Evolutionary conservation across 2,113 vertebrate genomes (phyloP), one percentile per base, ranked within the genome.

Genomic region (Phoxinus phoxinus): DNA sequence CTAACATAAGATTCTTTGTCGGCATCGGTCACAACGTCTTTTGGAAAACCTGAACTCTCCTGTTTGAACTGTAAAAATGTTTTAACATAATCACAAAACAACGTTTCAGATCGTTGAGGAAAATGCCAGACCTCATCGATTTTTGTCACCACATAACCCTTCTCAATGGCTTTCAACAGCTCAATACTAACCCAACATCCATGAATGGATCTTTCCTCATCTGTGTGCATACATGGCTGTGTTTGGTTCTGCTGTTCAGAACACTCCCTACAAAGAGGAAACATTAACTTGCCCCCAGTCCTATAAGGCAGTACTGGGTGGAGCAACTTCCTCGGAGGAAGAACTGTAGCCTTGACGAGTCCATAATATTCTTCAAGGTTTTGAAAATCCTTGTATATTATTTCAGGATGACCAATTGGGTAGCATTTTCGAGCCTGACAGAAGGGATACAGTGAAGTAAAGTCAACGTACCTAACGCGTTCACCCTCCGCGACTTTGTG

Each of bases 361-460:
- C 78, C 35, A 3, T 37, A 37, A 37, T 37, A 37, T 7, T 37
- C 6, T 37, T 37, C 35, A 37, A 37, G 0, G 41, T 78, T 61
- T 81, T 81, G 9, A 61, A 86, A 86, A 58, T 86, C 67, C 21
- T 63, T 65, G 6, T 69, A 56, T 30, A 79, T 69, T 7, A 85
- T 85, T 46, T 48, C 4, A 0, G 63, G 76, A 10, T 72, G 37
- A 0, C 23, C 59, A 41, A 75, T 61, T 0, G 48, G 30, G 13
- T 75, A 84, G 3, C 11, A 53, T 15, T 74, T 56, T 19, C 2
- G n/a, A 27, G 46, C 53, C 12, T 84, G 83, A 12, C 83, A 84
- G 7, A 0, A 35, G 0, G 83, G 83, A 2, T 84, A 84, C 0
- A 84, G 15, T 19, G 30, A 19, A 0, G 83, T 84, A 7, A 84